Percentiles rank a stretch among this genome's conserved stretches.
These are phyloP conservation scores for Ceriagrion tenellum DNA, from an alignment of 2,888 invertebrate species.

Conservation along the genomic window DNA sequence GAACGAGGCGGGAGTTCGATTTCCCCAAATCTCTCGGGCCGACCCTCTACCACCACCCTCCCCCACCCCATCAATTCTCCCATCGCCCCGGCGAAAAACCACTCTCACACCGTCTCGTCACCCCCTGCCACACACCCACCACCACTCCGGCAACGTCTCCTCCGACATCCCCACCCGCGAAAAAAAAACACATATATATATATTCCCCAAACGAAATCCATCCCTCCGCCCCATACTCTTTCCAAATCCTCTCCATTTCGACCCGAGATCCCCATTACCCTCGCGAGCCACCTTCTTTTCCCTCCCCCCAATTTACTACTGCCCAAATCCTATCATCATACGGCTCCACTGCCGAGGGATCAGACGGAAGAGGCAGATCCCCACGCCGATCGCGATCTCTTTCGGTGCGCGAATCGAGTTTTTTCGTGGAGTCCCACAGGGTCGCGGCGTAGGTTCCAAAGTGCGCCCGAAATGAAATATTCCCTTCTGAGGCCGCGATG, in stretches of 20 bases:
- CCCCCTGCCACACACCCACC: not conserved
- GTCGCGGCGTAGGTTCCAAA: not conserved
- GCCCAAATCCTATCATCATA: not conserved
- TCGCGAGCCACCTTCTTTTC: not conserved
- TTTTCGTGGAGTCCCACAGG: not conserved
- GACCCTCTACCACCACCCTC: not conserved
- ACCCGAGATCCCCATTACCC: conserved; percentile 21
- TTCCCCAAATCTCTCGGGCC: conserved; percentile 33
- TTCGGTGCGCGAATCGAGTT: not conserved
- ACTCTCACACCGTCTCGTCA: not conserved
- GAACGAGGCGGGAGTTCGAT: conserved; percentile 38
- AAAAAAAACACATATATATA: not conserved
- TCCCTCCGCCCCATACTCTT: not conserved
- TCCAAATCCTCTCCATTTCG: conserved; percentile 9
- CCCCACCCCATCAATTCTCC: not conserved
- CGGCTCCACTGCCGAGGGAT: not conserved
- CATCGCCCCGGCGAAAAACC: not conserved
- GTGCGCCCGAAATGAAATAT: not conserved
- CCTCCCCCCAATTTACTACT: not conserved
- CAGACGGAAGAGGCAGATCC: not conserved
- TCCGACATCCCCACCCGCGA: not conserved
- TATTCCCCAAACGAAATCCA: not conserved
- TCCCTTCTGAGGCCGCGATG: not conserved
- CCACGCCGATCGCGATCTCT: not conserved
- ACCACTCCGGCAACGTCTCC: not conserved